Evolutionary conservation across 1,140 invertebrate genomes (phyloP), one percentile per base, ranked within the genome.

Genomic region (Drosophila triauraria): DNA sequence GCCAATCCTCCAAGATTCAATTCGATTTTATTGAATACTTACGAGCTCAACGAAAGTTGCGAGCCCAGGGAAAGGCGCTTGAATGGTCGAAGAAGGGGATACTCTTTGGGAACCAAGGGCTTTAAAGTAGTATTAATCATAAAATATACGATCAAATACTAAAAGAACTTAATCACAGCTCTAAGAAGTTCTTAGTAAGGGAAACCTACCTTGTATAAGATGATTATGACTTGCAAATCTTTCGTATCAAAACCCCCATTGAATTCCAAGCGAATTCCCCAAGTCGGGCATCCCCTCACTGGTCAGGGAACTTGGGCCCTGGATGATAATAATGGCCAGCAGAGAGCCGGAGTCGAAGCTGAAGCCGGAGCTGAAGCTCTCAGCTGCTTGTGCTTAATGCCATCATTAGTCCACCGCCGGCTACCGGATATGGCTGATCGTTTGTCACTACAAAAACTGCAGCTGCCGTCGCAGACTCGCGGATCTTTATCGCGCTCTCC

Each of bases 361-460:
- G 20, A 20, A 20, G 20, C 9, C 10, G 3, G 17, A 54, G 51
- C 17, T 32, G 44, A 46, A 71, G 23, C 82, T 51, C 61, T 65
- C 79, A 82, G 78, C 68, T 80, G 79, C 70, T 63, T 58, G 63
- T 46, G 74, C 65, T 90, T 88, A 88, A 90, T 88, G 85, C 80
- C 85, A 84, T 88, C 84, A 88, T 88, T 88, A 88, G 84, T 79
- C 62, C 67, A 71, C 63, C 80, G 68, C 59, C 54, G 84, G 85
- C 84, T 88, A 84, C 85, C 84, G 84, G 84, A 88, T 90, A 88
- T 90, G 84, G 85, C 61, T 81, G 84, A 88, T 88, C 84, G 84
- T 88, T 88, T 88, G 84, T 88, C 84, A 88, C 85, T 77, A 77
- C 51, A 78, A 78, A 78, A 78, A 53, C 53, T 74, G 67, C 57